Conservation (phyloP, 2,113 vertebrate species). For the Spheniscus mendiculus region DNA sequence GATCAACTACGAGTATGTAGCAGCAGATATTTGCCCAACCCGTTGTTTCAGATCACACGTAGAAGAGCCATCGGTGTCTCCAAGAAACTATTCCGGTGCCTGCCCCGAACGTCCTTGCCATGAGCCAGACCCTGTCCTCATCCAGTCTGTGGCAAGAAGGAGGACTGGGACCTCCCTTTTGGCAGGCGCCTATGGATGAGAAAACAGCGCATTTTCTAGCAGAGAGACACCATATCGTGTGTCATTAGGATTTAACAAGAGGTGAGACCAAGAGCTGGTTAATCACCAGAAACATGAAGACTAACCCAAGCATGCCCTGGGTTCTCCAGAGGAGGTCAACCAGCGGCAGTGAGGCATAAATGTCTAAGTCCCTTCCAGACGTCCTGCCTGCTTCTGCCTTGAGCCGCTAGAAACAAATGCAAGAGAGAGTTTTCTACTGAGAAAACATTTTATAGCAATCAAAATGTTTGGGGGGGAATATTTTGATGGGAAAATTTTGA, state of each 20-base stretch:
- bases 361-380: not conserved
- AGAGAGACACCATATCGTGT: accelerated
- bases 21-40: not conserved
- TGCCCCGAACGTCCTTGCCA: not conserved
- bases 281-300: not conserved
- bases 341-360: not conserved
- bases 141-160: not conserved
- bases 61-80: not conserved
- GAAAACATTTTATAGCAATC: not conserved
- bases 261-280: not conserved
- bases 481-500: not conserved
- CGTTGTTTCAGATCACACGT: not conserved
- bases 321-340: not conserved
- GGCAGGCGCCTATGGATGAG: accelerated
- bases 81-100: not conserved
- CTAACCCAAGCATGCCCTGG: not conserved
- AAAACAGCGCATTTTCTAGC: not conserved
- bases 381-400: not conserved
- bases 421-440: not conserved
- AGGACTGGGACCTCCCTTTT: not conserved
- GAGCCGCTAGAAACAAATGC: not conserved
- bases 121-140: not conserved
- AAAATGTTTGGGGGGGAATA: not conserved
- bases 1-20: not conserved
- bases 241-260: not conserved